Base-by-base conservation (phyloP, 2,113 vertebrate species). In the Macquaria australasica region DNA sequence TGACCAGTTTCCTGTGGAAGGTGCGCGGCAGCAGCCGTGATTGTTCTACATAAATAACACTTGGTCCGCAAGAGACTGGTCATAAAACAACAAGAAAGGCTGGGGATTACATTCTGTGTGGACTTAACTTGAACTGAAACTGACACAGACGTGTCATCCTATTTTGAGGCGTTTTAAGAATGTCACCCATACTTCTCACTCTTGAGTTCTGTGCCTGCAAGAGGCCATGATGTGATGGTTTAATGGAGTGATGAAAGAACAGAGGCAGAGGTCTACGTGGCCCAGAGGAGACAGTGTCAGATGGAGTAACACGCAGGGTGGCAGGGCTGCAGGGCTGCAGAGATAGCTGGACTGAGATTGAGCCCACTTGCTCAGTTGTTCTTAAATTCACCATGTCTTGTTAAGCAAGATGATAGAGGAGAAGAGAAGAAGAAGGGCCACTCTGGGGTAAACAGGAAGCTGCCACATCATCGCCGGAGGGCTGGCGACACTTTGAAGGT, bases 381-480 rank as follows among this genome's bases (percentile, higher is more conserved):
- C 70, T 85, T 90, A 59, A 88, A 89, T 91, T 91, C 91, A 68
- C 82, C 18, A 31, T 89, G 88, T 87, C 84, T 73, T 87, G 53
- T 53, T 75, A 51, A 76, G 58, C 55, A 50, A 92, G 69, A 90
- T 82, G 81, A 93, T 63, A 92, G 85, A 82, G 64, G 37, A 89
- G 82, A 88, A 77, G 72, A 93, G 85, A 91, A 89, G 88, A 85
- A 79, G 79, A 91, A 84, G 78, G 58, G 70, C 81, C 2, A n/a
- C 37, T 3, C 70, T 68, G 70, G 51, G 7, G 84, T 94, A 95
- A 96, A 96, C 95, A 96, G 96, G 95, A 96, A 95, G 86, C 76
- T 48, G 71, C 85, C 48, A 70, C 67, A 88, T 93, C 84, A 83
- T 71, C 20, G 77, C 73, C 58, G 0, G 83, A 88, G 62, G 85